Conservation (phyloP, 1,140 invertebrate genomes). For the Hyles euphorbiae region DNA sequence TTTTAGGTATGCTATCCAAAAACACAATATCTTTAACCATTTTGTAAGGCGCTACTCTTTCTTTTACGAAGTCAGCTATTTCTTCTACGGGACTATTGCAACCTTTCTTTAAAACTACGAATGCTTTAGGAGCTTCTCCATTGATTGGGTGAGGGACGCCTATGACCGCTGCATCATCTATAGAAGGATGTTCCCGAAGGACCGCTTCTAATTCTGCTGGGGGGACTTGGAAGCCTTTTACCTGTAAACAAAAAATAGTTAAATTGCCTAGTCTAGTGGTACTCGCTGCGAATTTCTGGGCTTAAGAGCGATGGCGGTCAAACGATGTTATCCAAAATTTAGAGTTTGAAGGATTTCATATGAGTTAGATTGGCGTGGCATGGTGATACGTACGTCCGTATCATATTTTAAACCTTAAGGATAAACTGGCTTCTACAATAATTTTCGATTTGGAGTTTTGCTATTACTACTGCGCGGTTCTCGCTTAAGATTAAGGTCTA, state of each 20-base stretch:
- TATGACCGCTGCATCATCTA: constrained; percentile 89
- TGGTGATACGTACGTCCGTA: too few species aligned
- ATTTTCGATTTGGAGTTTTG: too few species aligned
- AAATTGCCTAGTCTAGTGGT: too few species aligned
- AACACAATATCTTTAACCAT: constrained; percentile 82
- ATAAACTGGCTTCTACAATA: too few species aligned
- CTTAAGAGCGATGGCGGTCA: too few species aligned
- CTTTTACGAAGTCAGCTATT: constrained; percentile 77
- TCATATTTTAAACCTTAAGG: too few species aligned
- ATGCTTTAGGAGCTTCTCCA: constrained; percentile 88
- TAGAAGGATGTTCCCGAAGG: constrained; percentile 83
- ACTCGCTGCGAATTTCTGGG: too few species aligned
- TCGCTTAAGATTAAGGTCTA: too few species aligned
- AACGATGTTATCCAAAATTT: too few species aligned
- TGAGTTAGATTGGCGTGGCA: too few species aligned
- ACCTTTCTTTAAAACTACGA: constrained; percentile 76
- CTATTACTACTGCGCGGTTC: too few species aligned
- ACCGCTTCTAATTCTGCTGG: constrained; percentile 92
- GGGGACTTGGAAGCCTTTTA: constrained; percentile 84
- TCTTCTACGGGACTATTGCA: constrained; percentile 61
- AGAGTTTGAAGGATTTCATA: too few species aligned
- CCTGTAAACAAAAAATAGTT: constrained; percentile 23
- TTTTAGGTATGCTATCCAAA: constrained; percentile 83
- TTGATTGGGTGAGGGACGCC: constrained; percentile 83
- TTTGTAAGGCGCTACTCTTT: constrained; percentile 82